Evolutionary conservation across 2,113 vertebrate genomes (phyloP).

Genomic region (Sprattus sprattus): DNA sequence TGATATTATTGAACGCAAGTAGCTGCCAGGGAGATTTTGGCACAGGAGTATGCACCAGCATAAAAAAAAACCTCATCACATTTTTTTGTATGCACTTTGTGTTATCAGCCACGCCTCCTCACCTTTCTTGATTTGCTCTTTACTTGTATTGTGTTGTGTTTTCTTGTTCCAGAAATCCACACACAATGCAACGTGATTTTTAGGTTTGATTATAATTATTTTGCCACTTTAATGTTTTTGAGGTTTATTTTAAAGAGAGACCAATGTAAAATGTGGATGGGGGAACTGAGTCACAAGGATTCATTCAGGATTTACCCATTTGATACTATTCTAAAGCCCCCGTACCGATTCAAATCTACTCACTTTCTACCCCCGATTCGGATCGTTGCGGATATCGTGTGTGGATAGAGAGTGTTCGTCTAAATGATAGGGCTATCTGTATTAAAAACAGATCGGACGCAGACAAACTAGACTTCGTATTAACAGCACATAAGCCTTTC

Average conservation of each 20-base stretch:
- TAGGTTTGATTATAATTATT: neutral
- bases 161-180: neutral
- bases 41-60: neutral
- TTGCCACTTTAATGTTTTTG: neutral
- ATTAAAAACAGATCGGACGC: no score
- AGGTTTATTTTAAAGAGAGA: neutral
- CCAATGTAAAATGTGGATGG: neutral
- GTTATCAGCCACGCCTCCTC: neutral
- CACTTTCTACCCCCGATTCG: no score
- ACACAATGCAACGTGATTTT: neutral
- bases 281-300: neutral
- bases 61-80: neutral
- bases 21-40: neutral
- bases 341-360: no score
- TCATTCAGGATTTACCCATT: neutral
- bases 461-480: no score
- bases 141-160: neutral
- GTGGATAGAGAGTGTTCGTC: no score
- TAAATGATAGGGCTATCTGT: no score
- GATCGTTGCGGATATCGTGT: no score
- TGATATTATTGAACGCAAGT: conserved; percentile 6
- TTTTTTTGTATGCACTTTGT: neutral
- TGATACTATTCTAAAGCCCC: neutral
- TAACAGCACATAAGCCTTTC: neutral
- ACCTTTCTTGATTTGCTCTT: neutral